phyloP scores from a whole-genome alignment of 2,113 vertebrate genomes.

The Sphaerodactylus townsendi region DNA sequence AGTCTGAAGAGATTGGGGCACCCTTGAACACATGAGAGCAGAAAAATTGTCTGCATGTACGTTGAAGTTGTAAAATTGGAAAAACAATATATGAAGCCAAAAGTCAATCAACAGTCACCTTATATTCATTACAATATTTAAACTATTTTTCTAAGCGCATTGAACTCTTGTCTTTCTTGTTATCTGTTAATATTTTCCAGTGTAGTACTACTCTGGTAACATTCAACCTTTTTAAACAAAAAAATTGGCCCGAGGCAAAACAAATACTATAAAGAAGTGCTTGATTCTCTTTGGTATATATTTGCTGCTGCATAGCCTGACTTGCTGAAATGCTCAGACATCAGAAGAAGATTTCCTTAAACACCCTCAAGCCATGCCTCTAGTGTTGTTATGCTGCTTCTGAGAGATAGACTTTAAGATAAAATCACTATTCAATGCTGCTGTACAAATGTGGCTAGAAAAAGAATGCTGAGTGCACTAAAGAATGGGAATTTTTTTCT shows the following conservation, averaged over 20 bases:
- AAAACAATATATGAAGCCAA: not conserved
- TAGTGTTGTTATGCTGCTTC: slow-evolving; percentile 4
- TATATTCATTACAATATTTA: not conserved
- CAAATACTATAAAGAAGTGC: not conserved
- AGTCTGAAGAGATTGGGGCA: not conserved
- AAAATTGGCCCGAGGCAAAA: not conserved
- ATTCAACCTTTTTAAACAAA: not conserved
- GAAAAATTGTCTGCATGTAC: not conserved
- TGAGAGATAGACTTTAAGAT: slow-evolving; percentile 15
- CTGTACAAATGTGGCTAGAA: not conserved
- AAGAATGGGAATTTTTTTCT: not conserved
- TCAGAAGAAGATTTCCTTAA: slow-evolving; percentile 19
- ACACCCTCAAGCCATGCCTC: slow-evolving; percentile 10
- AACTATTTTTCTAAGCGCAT: not conserved
- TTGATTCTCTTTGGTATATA: not conserved
- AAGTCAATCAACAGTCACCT: not conserved
- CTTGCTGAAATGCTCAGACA: slow-evolving; percentile 15
- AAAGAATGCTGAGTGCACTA: not conserved
- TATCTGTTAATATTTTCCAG: not conserved
- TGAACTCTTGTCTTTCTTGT: not conserved
- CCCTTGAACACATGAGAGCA: not conserved
- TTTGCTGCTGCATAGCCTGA: not conserved
- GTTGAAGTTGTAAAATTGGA: not conserved
- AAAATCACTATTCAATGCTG: slow-evolving; percentile 14
- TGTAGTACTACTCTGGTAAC: not conserved